A percentile compares a stretch with the other conserved stretches of the same genome.
Evolutionary conservation across 2,888 invertebrate genomes (phyloP).

Genomic region (Hymenopus coronatus): DNA sequence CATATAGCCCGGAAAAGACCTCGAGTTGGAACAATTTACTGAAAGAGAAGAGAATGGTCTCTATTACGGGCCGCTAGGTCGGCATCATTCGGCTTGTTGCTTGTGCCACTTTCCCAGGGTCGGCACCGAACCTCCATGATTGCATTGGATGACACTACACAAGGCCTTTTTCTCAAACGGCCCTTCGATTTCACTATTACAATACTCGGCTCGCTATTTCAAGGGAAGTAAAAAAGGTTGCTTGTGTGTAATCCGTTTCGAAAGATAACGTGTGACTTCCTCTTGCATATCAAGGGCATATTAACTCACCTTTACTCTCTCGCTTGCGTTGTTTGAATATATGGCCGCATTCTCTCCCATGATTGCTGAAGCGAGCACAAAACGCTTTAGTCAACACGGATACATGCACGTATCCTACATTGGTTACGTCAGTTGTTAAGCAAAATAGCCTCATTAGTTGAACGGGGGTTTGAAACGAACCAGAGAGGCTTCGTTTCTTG

Average conservation of each 20-base stretch:
- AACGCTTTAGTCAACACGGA: not conserved
- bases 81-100: not conserved
- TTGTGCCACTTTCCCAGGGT: not conserved
- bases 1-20: too few species aligned
- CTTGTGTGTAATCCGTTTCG: not conserved
- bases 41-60: not conserved
- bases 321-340: not conserved
- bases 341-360: not conserved
- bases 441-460: too few species aligned
- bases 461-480: too few species aligned
- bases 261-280: not conserved
- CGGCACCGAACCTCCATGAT: not conserved
- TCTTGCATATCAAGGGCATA: not conserved
- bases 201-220: not conserved
- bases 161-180: not conserved
- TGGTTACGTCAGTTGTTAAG: too few species aligned
- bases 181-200: not conserved
- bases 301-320: not conserved
- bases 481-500: too few species aligned
- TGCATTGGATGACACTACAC: not conserved
- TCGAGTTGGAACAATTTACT: not conserved
- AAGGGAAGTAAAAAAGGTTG: not conserved
- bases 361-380: not conserved
- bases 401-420: not conserved
- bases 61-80: not conserved